Evolutionary conservation across 2,113 vertebrate species (phyloP).

Genomic region (Ophiodon elongatus): DNA sequence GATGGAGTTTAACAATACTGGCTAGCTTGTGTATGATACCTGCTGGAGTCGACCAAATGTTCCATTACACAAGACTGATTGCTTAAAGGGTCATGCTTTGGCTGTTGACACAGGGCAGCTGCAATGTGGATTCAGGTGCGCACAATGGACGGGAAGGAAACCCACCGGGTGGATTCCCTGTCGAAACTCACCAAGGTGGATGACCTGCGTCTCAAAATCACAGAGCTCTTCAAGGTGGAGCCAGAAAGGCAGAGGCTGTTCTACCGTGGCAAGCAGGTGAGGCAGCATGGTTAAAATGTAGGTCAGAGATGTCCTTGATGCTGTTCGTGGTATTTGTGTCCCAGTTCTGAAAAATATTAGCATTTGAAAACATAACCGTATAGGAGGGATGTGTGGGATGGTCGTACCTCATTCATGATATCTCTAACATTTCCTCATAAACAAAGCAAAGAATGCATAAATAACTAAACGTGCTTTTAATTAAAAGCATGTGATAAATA

Average conservation of each 20-base stretch:
- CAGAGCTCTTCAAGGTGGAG: slow-evolving; percentile 90
- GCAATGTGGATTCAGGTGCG: slow-evolving; percentile 99
- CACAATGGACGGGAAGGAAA: slow-evolving; percentile 96
- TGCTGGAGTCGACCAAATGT: background rate
- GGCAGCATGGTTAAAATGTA: background rate
- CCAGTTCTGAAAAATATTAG: background rate
- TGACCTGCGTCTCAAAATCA: slow-evolving; percentile 89
- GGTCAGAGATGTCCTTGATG: background rate
- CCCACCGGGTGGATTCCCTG: slow-evolving; percentile 91
- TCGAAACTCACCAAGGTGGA: slow-evolving; percentile 97
- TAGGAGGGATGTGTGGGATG: background rate
- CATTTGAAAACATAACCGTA: background rate
- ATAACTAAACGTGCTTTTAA: background rate
- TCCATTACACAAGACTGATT: background rate
- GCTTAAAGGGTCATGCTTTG: slow-evolving; percentile 11
- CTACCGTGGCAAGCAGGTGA: slow-evolving; percentile 96
- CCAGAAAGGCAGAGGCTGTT: slow-evolving; percentile 92
- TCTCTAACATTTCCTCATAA: background rate
- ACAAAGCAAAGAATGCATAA: background rate
- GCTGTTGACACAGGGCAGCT: slow-evolving; percentile 75
- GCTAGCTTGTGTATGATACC: background rate
- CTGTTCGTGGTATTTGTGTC: background rate
- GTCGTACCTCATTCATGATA: background rate
- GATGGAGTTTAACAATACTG: background rate
- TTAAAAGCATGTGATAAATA: background rate